Evolutionary conservation across 2,113 vertebrate species (phyloP).

Genomic region (Lamprotornis superbus): DNA sequence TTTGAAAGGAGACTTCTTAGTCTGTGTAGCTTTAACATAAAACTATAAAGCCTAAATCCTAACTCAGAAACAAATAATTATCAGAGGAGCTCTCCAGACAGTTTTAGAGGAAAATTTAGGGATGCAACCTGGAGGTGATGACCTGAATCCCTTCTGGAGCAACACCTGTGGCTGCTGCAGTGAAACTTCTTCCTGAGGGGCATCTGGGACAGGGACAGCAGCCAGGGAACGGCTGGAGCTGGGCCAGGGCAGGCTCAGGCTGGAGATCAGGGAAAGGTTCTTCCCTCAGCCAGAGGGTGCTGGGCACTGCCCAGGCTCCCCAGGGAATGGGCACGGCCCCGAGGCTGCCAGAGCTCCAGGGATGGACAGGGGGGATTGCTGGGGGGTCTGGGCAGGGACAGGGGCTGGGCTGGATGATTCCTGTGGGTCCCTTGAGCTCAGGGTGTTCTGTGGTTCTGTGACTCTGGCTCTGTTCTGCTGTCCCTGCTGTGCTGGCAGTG

Average conservation of each 20-base stretch:
- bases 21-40: neutral
- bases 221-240: neutral
- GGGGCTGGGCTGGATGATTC: fast-evolving
- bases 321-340: neutral
- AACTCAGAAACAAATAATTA: neutral
- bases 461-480: neutral
- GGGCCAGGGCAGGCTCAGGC: neutral
- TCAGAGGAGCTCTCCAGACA: neutral
- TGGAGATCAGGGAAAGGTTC: neutral
- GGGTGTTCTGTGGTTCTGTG: neutral
- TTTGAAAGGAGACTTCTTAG: neutral
- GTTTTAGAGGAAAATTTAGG: neutral
- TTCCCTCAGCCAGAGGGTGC: neutral
- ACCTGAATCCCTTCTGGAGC: neutral
- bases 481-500: neutral
- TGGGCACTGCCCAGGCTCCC: neutral
- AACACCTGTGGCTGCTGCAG: neutral
- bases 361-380: neutral
- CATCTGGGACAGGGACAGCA: neutral
- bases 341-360: neutral
- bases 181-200: neutral
- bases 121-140: neutral
- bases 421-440: neutral
- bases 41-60: neutral
- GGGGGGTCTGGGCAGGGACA: neutral